A percentile compares a stretch with the other conserved stretches of the same genome.
Evolutionary conservation across 2,888 invertebrate species (phyloP).

Genomic region (Allygus modestus): DNA sequence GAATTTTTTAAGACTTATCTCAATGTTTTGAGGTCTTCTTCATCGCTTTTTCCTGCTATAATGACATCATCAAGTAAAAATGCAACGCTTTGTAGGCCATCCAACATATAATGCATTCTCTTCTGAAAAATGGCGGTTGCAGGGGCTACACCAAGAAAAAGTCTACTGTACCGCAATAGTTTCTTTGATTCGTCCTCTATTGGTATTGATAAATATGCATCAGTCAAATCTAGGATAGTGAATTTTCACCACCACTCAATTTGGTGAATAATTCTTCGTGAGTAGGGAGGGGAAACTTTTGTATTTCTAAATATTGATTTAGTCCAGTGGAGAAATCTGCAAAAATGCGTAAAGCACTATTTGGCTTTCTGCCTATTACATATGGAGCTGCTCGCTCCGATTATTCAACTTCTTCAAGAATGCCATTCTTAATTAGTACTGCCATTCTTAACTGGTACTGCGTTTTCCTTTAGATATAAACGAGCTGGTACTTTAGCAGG

Average conservation of each 20-base stretch:
- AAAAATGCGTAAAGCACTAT: not conserved
- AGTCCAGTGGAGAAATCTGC: conserved; percentile 28
- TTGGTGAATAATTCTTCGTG: conserved; percentile 20
- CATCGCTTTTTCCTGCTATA: no score
- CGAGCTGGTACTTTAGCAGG: not conserved
- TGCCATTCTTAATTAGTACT: conserved; percentile 10
- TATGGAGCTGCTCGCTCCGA: conserved; percentile 52
- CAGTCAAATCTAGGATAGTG: not conserved
- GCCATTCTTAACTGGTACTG: conserved; percentile 18
- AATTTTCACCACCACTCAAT: conserved; percentile 5
- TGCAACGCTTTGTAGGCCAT: no score
- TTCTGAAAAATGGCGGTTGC: no score
- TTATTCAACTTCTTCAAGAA: conserved; percentile 57
- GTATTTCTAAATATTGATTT: conserved; percentile 1
- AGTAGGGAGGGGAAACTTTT: conserved; percentile 16
- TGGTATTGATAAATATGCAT: conserved; percentile 33
- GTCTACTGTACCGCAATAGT: conserved; percentile 17
- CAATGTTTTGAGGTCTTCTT: no score
- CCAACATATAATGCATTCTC: no score
- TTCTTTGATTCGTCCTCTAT: conserved; percentile 35
- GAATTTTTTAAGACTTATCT: no score
- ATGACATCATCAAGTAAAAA: no score
- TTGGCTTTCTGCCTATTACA: conserved; percentile 31
- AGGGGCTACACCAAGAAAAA: conserved; percentile 16
- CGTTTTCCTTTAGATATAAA: not conserved